Evolutionary conservation across 2,888 invertebrate species (phyloP), one percentile per base, ranked within the genome.

Genomic region (Patella ulyssiponensis): DNA sequence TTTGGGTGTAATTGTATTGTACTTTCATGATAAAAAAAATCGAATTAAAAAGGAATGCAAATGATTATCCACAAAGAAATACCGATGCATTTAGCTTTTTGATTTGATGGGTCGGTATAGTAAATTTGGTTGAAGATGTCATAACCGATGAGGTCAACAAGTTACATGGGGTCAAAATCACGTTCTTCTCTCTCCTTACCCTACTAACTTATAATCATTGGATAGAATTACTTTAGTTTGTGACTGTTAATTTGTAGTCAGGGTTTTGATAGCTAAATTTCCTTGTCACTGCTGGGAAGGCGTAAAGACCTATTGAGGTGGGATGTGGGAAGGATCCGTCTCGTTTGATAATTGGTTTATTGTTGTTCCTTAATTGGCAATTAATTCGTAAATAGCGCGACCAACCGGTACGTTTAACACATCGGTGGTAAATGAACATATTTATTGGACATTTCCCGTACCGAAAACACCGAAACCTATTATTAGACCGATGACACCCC

Each of bases 321-420:
- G 44, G 44, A 23, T 64, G 20, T 64, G 64, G 14, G 64, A 64
- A 64, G 64, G 64, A 23, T 23, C 64, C 64, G 64, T 64, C 64
- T 23, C 23, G 44, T 44, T 64, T 64, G 23, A 64, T 64, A 64
- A 64, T 64, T 64, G 64, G 23, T 64, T 23, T 15, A 23, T 64
- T 64, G 64, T 64, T 64, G 64, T 64, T 64, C 23, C 64, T 64
- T 64, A 64, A 64, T 64, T 64, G 64, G 23, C 64, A 64, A 64
- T 64, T 64, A 64, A 64, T 64, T 64, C 64, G 20, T 64, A 64
- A 64, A 64, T 64, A 64, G 64, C 20, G 20, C 20, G 64, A 64
- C 64, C 23, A 64, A 23, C 64, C 20, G 23, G 64, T 64, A 64
- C 64, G 64, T 64, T 64, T 64, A 64, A 64, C 64, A 64, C 64